A percentile compares a stretch with the other conserved stretches of the same genome.
phyloP scores from a whole-genome alignment of 2,797 vertebrate species.

The Benthosema pterotum region DNA sequence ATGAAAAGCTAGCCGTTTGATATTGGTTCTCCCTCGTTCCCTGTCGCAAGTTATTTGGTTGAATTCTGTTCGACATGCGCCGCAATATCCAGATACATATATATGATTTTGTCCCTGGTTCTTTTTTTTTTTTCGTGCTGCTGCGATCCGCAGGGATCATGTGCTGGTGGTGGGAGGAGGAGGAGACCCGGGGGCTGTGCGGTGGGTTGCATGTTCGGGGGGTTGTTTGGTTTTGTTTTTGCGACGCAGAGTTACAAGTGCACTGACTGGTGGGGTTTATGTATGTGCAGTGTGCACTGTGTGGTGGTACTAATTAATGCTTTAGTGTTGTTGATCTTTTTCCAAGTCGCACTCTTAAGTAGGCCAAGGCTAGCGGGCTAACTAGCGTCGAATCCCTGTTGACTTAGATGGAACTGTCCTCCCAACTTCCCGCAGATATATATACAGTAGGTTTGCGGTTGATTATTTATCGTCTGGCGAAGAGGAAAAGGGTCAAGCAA shows the following conservation, averaged over 20 bases:
- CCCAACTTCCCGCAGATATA: conserved; percentile 13
- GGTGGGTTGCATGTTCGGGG: background rate
- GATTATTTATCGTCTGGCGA: no score
- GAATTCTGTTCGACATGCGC: conserved; percentile 19
- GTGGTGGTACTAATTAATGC: conserved; percentile 55
- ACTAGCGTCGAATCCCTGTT: conserved; percentile 42
- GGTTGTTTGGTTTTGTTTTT: conserved; percentile 23
- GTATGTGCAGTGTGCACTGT: background rate
- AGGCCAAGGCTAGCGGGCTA: conserved; percentile 63
- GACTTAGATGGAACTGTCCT: conserved; percentile 24
- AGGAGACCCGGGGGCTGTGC: background rate
- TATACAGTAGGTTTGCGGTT: background rate
- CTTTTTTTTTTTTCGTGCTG: no score
- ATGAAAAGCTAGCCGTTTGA: conserved; percentile 52
- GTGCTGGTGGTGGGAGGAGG: background rate
- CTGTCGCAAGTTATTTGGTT: conserved; percentile 34
- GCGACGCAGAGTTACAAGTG: conserved; percentile 2
- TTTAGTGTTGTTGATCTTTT: conserved; percentile 11
- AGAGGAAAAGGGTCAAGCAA: no score
- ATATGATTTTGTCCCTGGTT: background rate
- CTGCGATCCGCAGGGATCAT: conserved; percentile 13
- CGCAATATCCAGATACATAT: background rate
- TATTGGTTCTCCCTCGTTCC: conserved; percentile 51
- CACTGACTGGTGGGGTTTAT: conserved; percentile 25
- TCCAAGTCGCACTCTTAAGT: conserved; percentile 49